These are phyloP conservation scores for Aradophagus sp. DNA, from an alignment of 1,140 invertebrate species.

Conservation along the genomic window DNA sequence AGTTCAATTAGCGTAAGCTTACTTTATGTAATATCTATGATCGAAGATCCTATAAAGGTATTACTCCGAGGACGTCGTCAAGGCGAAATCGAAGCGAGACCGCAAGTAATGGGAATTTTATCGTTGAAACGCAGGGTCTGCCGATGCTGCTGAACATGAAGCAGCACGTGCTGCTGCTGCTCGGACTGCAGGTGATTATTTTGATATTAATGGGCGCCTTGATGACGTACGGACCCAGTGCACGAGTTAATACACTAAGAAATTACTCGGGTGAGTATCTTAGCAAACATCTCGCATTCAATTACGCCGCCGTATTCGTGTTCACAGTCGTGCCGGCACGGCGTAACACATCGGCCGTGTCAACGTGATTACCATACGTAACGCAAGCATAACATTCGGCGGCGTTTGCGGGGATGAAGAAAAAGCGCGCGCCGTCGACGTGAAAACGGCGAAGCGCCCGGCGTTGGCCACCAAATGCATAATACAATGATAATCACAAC, in stretches of 20 bases:
- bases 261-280: slow-evolving; percentile 60
- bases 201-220: slow-evolving; percentile 66
- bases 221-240: slow-evolving; percentile 67
- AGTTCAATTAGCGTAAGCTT: too few species aligned
- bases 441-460: slow-evolving; percentile 14
- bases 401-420: slow-evolving; percentile 2
- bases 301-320: slow-evolving; percentile 19
- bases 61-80: too few species aligned
- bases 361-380: slow-evolving; percentile 34
- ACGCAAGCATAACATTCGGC: slow-evolving; percentile 23
- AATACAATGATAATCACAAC: slow-evolving; percentile 30
- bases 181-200: slow-evolving; percentile 66
- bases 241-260: slow-evolving; percentile 55
- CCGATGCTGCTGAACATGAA: slow-evolving; percentile 44
- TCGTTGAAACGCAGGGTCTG: slow-evolving; percentile 44
- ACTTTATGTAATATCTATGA: too few species aligned
- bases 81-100: too few species aligned
- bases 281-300: slow-evolving; percentile 17
- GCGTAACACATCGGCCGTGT: too few species aligned
- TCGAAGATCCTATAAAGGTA: too few species aligned
- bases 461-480: slow-evolving; percentile 14
- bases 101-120: not conserved
- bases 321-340: slow-evolving; percentile 10
- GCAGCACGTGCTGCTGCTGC: slow-evolving; percentile 62
- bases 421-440: slow-evolving; percentile 4